Evolutionary conservation across 2,888 invertebrate genomes (phyloP).

Genomic region (Seira ritae): DNA sequence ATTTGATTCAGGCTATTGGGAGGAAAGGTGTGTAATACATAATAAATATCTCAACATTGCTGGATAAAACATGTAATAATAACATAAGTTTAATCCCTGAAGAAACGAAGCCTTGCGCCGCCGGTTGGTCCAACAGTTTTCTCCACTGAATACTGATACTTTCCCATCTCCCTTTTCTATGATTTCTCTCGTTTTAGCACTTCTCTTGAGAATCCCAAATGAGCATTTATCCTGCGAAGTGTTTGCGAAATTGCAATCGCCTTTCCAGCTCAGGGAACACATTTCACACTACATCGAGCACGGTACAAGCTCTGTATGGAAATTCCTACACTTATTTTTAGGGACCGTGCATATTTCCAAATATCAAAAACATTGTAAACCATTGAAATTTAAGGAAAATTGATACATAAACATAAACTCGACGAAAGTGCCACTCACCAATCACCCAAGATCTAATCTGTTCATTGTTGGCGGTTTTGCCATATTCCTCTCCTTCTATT

Average conservation of each 20-base stretch:
- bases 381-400: no score
- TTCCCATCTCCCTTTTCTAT: neutral
- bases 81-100: no score
- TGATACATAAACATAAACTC: no score
- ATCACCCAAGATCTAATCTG: neutral
- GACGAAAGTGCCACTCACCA: neutral
- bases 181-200: neutral
- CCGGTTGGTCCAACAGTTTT: neutral
- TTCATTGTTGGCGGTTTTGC: neutral
- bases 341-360: no score
- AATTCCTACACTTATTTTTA: no score
- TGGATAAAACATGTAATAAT: no score
- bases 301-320: conserved; percentile 17
- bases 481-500: neutral
- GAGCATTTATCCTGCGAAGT: conserved; percentile 54
- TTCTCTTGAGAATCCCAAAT: conserved; percentile 48
- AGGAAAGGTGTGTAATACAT: no score
- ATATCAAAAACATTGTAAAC: no score
- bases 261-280: conserved; percentile 42
- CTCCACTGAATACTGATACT: neutral
- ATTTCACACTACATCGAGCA: conserved; percentile 51
- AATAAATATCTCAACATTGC: no score
- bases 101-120: no score
- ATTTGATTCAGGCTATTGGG: no score
- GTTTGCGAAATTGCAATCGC: conserved; percentile 49